Evolutionary conservation across 2,888 invertebrate genomes (phyloP), one percentile per base, ranked within the genome.

Genomic region (Schizaphis graminum): DNA sequence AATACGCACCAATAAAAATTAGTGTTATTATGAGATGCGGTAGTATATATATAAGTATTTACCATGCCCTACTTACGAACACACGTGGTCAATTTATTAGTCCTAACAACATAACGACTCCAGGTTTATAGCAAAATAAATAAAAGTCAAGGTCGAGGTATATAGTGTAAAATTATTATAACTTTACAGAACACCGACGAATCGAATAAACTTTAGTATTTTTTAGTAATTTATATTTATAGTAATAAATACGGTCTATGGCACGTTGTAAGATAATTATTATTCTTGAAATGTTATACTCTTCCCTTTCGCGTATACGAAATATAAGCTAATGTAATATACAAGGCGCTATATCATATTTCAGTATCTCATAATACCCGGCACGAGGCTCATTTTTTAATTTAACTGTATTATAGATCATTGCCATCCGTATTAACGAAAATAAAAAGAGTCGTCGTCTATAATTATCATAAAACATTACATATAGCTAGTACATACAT

Each of bases 351-450:
- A 56, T 93, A 93, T 93, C 92, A 89, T 89, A 56, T 93, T 92
- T 89, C 92, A 53, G 41, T 56, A 53, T 49, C 92, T 67, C 87
- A 84, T 91, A 84, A 47, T 61, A 77, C 67, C 77, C 92, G 92
- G 92, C 92, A 93, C 92, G 92, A 88, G 92, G 88, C 92, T 77
- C 89, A 88, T 88, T 92, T 92, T 92, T 92, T 92, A 67, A 92
- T 92, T 88, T 88, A 67, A 44, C 5, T 84, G 41, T 88, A 88
- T 10, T 57, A 56, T 56, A 84, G 91, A 53, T 91, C 53, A 61
- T 90, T 61, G 47, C 35, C 53, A 26, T 84, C 41, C 16, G 28
- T 35, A 4, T 41, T 56, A 67, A 90, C 67, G 26, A 91, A 41
- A 56, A 67, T 47, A 77, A 77, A 35, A 53, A 91, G 77, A 56